Conservation (phyloP, 1,140 invertebrate species). For the Bombus ignitus region DNA sequence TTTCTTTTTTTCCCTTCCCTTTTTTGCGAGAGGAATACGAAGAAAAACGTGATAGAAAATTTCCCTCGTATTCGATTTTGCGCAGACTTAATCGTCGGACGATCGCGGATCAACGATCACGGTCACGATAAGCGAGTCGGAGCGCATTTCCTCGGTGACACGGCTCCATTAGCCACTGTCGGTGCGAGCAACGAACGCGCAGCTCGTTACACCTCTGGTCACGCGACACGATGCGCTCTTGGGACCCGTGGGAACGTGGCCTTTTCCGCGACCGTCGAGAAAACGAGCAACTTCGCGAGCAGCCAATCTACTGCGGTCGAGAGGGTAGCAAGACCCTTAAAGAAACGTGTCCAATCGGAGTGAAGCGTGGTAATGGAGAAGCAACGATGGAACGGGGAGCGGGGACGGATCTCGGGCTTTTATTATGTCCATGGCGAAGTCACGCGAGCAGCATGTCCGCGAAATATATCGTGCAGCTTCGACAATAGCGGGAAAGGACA, state of each 20-base stretch:
- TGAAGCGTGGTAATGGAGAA: constrained; percentile 43
- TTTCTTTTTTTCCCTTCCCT: fast-evolving
- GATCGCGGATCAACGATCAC: background rate
- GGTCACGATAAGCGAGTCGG: background rate
- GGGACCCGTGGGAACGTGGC: constrained; percentile 31
- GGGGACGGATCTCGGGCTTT: constrained; percentile 49
- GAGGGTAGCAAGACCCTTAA: constrained; percentile 34
- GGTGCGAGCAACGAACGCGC: background rate
- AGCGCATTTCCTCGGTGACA: background rate
- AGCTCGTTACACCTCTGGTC: constrained; percentile 49
- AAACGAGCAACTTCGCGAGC: constrained; percentile 47
- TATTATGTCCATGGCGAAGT: constrained; percentile 62
- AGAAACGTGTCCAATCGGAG: constrained; percentile 25
- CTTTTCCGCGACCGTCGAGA: constrained; percentile 54
- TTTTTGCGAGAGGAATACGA: background rate
- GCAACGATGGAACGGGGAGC: background rate
- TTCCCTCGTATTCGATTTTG: background rate
- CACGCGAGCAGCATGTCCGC: constrained; percentile 52
- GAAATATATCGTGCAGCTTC: constrained; percentile 46
- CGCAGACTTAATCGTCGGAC: background rate
- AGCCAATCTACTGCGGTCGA: constrained; percentile 7
- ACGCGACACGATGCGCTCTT: constrained; percentile 48
- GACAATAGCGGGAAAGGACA: constrained; percentile 53
- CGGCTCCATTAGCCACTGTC: constrained; percentile 15
- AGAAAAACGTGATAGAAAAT: no score